Conservation (phyloP, 2,797 vertebrate species). For the Lagodon rhomboides region DNA sequence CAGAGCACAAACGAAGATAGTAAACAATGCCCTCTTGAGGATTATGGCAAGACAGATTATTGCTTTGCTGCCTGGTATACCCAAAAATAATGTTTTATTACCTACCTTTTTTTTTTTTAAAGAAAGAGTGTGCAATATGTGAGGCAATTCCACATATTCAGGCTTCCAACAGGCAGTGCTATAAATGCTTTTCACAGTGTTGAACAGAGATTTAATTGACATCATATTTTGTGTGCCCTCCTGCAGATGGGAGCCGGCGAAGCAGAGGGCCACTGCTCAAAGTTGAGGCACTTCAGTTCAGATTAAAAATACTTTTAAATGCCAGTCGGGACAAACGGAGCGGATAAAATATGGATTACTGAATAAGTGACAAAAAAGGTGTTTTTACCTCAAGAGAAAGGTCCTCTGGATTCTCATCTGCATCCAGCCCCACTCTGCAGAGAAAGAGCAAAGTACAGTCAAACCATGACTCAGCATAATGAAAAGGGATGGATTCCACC, state of each 20-base stretch:
- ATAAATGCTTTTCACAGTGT: neutral
- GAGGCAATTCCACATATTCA: neutral
- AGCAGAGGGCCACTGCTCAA: neutral
- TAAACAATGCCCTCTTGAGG: neutral
- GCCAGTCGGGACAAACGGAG: conserved; percentile 6
- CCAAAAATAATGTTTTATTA: neutral
- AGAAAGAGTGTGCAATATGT: neutral
- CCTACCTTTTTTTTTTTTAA: neutral
- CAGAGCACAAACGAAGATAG: neutral
- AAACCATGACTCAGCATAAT: conserved; percentile 28
- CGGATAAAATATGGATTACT: neutral
- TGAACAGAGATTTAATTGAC: neutral
- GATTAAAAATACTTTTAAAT: conserved; percentile 13
- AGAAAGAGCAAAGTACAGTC: conserved; percentile 26
- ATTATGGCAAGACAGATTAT: neutral
- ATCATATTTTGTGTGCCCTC: neutral
- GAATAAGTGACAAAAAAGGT: neutral
- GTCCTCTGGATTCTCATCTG: conserved; percentile 82
- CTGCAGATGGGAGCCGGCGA: neutral
- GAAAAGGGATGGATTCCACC: conserved; percentile 4
- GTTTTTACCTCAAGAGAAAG: conserved; percentile 81
- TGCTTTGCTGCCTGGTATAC: neutral
- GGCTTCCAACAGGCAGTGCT: neutral
- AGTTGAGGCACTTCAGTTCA: neutral
- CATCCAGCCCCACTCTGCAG: conserved; percentile 84